Conservation (phyloP, 2,888 invertebrate species). For the Mythimna albipuncta region DNA sequence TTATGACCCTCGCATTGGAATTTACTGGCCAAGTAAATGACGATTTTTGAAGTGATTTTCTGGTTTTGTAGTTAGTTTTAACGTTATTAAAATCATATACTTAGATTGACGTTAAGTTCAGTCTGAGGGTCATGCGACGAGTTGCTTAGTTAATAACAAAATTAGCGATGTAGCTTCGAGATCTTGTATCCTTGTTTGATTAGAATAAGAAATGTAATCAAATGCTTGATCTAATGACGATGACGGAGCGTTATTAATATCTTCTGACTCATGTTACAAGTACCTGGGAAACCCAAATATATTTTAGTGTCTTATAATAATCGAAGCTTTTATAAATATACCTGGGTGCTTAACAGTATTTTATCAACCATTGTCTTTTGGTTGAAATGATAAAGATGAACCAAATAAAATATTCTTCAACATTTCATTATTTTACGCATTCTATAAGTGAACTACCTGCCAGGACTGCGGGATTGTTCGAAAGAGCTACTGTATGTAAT, state of each 20-base stretch:
- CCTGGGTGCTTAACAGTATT: background rate
- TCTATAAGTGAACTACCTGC: too few species aligned
- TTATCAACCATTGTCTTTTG: too few species aligned
- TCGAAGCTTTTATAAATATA: background rate
- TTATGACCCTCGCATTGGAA: slow-evolving; percentile 53
- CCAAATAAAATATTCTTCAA: too few species aligned
- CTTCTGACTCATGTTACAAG: slow-evolving; percentile 30
- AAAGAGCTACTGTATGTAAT: too few species aligned
- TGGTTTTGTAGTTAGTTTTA: slow-evolving; percentile 10
- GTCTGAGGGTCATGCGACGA: too few species aligned
- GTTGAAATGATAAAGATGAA: too few species aligned
- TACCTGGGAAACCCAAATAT: slow-evolving; percentile 29
- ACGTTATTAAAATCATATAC: background rate
- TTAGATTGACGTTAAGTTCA: background rate
- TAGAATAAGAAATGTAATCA: slow-evolving; percentile 19
- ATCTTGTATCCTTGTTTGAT: slow-evolving; percentile 6
- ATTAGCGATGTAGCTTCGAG: slow-evolving; percentile 2
- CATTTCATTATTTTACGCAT: too few species aligned
- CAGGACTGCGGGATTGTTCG: too few species aligned
- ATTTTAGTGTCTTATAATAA: background rate
- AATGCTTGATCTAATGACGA: slow-evolving; percentile 4
- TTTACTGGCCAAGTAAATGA: slow-evolving; percentile 28
- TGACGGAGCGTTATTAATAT: slow-evolving; percentile 33
- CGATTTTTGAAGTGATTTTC: slow-evolving; percentile 31
- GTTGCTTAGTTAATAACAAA: background rate